Evolutionary conservation across 2,888 invertebrate genomes (phyloP), one percentile per base, ranked within the genome.

Genomic region (Coenonympha arcania): DNA sequence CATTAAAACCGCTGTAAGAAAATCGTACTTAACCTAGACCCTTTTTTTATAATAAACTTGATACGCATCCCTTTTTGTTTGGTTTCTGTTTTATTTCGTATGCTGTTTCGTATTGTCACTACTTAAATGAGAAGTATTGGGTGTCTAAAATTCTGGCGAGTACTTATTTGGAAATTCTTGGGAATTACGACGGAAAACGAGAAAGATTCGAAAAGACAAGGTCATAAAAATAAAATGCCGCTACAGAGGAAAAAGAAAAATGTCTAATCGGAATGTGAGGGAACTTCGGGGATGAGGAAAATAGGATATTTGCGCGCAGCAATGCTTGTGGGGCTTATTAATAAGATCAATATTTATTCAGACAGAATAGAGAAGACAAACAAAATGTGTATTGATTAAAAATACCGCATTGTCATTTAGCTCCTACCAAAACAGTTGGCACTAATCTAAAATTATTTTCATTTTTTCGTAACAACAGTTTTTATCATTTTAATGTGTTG

Each of bases 181-280:
- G 64, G 69, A 70, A 73, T 73, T 69, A 70, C 67, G 61, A 57
- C 48, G 61, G 65, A 69, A 63, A 66, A 64, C 60, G 66, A 59
- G 60, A 73, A 71, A 74, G 74, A 75, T 79, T 75, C 64, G 67
- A 58, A 62, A 71, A 77, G 71, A 78, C 68, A 69, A 60, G 58
- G 60, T 62, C 64, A 72, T 78, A 76, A 79, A 79, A 79, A 73
- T 75, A 77, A 80, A 80, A 76, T 64, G 66, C 65, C 61, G 60
- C 68, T 63, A 68, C 69, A 68, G 62, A 69, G 70, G 66, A 66
- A 63, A 58, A 68, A 62, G 64, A 69, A 69, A 70, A 76, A 77
- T 69, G 68, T 65, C 64, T 63, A 69, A 70, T 65, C 61, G 68
- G 68, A 71, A 77, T 73, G 67, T 60, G 65, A 69, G 66, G 66